Conservation (phyloP, 2,797 vertebrate species). For the Argyrosomus regius region DNA sequence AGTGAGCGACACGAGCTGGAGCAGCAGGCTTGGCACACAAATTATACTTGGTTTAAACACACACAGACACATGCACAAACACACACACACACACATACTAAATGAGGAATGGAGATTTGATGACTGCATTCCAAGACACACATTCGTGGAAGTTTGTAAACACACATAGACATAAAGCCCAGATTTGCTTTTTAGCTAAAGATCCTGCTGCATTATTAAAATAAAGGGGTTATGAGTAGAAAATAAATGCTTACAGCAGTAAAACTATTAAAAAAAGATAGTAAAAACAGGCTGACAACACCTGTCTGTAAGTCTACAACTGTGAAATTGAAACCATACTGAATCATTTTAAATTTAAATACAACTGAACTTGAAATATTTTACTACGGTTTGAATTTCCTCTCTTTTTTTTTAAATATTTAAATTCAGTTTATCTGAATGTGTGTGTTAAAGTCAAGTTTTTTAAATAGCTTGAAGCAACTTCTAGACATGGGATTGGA, state of each 20-base stretch:
- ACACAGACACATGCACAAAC: conserved; percentile 24
- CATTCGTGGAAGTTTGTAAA: conserved; percentile 10
- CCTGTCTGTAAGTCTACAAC: not conserved
- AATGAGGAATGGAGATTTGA: conserved; percentile 24
- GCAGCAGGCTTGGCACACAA: conserved; percentile 60
- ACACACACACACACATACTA: conserved; percentile 27
- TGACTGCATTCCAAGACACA: conserved; percentile 32
- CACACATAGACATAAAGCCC: not conserved
- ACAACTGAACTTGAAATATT: not conserved
- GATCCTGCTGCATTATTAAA: not conserved
- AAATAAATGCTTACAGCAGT: not conserved
- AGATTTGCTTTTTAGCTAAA: not conserved
- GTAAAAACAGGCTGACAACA: not conserved
- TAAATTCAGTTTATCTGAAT: not conserved
- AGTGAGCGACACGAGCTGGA: conserved; percentile 72
- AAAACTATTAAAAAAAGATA: not conserved
- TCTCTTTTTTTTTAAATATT: not conserved
- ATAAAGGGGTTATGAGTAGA: not conserved
- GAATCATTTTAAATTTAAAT: not conserved
- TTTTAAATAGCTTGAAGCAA: not conserved
- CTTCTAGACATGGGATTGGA: not conserved
- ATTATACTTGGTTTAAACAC: conserved; percentile 50
- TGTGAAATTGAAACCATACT: not conserved
- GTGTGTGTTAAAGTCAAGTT: not conserved
- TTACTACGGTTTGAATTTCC: not conserved